Base-by-base conservation (phyloP, 2,888 invertebrate genomes). In the Candidula unifasciata region DNA sequence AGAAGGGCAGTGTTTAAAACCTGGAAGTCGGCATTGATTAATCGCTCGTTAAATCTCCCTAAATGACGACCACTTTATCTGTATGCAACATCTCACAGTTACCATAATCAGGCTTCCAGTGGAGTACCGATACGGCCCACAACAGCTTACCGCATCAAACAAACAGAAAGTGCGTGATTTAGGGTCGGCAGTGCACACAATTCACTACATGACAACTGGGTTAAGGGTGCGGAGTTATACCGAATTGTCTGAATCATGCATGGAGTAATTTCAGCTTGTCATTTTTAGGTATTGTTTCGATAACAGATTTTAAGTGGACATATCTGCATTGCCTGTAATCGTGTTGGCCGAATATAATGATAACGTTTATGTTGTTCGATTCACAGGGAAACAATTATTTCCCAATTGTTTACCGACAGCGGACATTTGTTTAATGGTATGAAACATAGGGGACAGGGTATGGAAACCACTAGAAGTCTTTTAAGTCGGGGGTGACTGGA, bases 31-130 rank as follows among this genome's bases (percentile, higher is more conserved):
- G n/a, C 24, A 35, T 21, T 77, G 57, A 77, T 57, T 77, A 77
- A 77, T 77, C 33, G 77, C n/a, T 77, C 60, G 60, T 57, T 35
- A 77, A 77, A 77, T 77, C 60, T 44, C 33, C 21, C 57, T 57
- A 60, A 77, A 57, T 77, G 60, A 60, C n/a, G 57, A 60, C 77
- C 60, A 60, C 57, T 77, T 77, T 77, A 77, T 77, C 77, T 77
- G 57, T 57, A 35, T 60, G 60, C 57, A 24, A 2, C 35, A 77
- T 77, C 77, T 77, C 57, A 54, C 30, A 27, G 27, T n/a, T 27
- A 74, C 74, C n/a, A 52, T 13, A 52, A 52, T 27, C 52, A 21
- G 74, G 52, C 3, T 21, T 52, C 27, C 74, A 13, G 16, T n/a
- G 27, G 74, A 16, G 30, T 16, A 13, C n/a, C 74, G 16, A 27